Evolutionary conservation across 2,888 invertebrate species (phyloP), one percentile per base, ranked within the genome.

Genomic region (Criorhina ranunculi): DNA sequence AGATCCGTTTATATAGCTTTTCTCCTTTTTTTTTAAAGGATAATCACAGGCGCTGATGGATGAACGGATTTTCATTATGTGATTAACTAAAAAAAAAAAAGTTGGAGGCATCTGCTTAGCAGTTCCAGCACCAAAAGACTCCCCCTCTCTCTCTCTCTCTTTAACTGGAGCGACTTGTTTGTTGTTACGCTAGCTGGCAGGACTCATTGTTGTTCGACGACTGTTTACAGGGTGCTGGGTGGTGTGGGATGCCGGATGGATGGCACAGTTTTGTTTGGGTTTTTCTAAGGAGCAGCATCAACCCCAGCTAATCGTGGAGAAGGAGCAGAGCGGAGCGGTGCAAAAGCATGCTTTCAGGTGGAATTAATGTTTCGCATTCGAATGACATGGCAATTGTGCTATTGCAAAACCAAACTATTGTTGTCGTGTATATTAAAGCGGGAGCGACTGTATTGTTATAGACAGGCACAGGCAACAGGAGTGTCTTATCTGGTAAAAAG

Each of bases 381-480:
- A 78, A 83, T 83, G 78, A 78, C 83, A 83, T 73, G 83, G 78
- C 78, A 83, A 83, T 83, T 78, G 83, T 83, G 78, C 64, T 78
- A 42, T 78, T 73, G 24, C 73, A 57, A 83, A 83, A 78, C 78
- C 78, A 31, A 67, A 69, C 73, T 67, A 78, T 83, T 83, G 83
- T 83, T 73, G 60, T 78, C 42, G 15, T 62, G 42, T 73, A 42
- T 78, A 73, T 83, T 73, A 83, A 78, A 73, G 55, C 67, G 57
- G 37, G 57, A 19, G 11, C 73, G n/a, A n/a, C n/a, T n/a, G n/a
- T 57, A 57, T 83, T 78, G 78, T 78, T 78, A 42, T 40, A 37
- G 49, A 55, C 35, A n/a, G 17, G 44, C 29, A 2, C 1, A 6
- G 31, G 51, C 51, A 49, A 37, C 12, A 15, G 29, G 49, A 42